Evolutionary conservation across 2,797 vertebrate genomes (phyloP).

Genomic region (Peromyscus melanophrys): DNA sequence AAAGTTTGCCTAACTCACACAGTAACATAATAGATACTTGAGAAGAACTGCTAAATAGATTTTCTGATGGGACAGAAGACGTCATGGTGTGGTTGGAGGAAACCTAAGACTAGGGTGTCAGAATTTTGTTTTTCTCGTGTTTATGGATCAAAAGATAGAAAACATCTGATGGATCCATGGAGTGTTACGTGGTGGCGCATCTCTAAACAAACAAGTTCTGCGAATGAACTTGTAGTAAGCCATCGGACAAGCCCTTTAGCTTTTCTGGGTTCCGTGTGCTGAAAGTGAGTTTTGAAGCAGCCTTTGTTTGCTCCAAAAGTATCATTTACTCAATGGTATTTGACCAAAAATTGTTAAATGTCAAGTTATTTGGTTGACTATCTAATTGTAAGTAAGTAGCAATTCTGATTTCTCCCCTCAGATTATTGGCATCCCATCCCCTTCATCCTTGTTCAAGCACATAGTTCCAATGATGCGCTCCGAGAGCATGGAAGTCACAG

Average conservation of each 20-base stretch:
- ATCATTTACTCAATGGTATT: background rate
- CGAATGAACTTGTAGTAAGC: background rate
- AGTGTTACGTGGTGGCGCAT: background rate
- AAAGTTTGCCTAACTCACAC: background rate
- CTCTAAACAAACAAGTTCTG: background rate
- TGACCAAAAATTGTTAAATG: background rate
- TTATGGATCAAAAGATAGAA: background rate
- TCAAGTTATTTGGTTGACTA: background rate
- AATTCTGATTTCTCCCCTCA: conserved; percentile 81
- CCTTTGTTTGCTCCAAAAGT: background rate
- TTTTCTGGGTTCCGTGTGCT: background rate
- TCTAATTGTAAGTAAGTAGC: background rate
- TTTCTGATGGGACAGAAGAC: background rate
- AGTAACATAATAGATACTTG: background rate
- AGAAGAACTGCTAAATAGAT: background rate
- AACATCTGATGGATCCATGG: background rate
- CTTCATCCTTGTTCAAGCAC: conserved; percentile 98
- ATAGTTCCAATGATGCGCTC: conserved; percentile 99
- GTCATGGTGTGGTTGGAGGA: background rate
- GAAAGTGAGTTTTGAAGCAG: background rate
- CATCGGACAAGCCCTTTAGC: background rate
- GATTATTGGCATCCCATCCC: conserved; percentile 98
- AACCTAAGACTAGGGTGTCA: background rate
- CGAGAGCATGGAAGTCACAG: conserved; percentile 99
- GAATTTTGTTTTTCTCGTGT: conserved; percentile 12